Percentiles rank a stretch among this genome's conserved stretches.
Evolutionary conservation across 1,140 invertebrate genomes (phyloP).

Genomic region (Magallana ariakensis): DNA sequence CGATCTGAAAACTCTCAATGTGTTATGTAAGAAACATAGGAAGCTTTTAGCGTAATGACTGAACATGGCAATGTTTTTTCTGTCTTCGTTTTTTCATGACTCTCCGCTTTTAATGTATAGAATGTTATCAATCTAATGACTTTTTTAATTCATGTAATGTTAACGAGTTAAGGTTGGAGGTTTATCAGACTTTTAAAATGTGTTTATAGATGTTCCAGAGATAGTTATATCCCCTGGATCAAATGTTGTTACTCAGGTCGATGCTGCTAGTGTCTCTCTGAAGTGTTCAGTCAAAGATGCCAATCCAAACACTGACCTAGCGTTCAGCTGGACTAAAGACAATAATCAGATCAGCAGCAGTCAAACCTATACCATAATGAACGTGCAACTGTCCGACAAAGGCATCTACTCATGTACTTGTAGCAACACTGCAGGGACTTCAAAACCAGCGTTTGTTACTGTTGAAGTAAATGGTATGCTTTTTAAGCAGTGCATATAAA

Average conservation of each 20-base stretch:
- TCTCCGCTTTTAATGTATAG: too few species aligned
- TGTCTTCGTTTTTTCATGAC: too few species aligned
- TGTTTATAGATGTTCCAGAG: not conserved
- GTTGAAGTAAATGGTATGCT: not conserved
- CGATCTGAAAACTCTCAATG: not conserved
- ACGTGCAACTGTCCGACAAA: not conserved
- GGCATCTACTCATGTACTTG: not conserved
- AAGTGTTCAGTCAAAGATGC: not conserved
- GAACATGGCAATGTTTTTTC: too few species aligned
- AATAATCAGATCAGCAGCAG: not conserved
- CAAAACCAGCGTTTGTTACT: not conserved
- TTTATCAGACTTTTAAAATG: too few species aligned
- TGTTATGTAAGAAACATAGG: not conserved
- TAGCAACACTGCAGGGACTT: not conserved
- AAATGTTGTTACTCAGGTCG: not conserved
- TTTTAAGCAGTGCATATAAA: too few species aligned
- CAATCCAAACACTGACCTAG: not conserved
- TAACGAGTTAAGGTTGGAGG: too few species aligned
- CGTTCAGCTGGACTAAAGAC: slow-evolving; percentile 4
- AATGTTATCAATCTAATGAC: too few species aligned
- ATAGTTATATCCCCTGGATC: not conserved
- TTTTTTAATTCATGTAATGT: too few species aligned
- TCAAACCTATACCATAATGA: not conserved
- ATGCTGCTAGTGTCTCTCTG: not conserved
- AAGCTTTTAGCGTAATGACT: too few species aligned